Evolutionary conservation across 1,140 invertebrate species (phyloP), one percentile per base, ranked within the genome.

Genomic region (Teleogryllus occipitalis): DNA sequence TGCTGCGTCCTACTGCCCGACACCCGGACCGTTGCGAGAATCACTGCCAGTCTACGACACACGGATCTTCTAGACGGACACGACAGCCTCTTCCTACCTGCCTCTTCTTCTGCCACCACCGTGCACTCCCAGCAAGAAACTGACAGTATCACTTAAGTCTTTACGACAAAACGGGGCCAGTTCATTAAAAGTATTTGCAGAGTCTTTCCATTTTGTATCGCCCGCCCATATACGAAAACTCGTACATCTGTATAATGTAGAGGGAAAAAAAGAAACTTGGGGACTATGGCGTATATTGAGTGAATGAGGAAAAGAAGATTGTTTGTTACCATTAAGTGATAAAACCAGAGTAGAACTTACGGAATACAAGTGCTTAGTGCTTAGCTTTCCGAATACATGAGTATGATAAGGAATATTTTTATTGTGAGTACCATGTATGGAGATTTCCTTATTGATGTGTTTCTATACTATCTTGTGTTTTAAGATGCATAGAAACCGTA

Each of bases 381-480:
- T 65, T 65, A 65, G 54, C 54, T 65, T 65, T 65, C 54, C 54
- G 54, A 65, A 65, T 65, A 65, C 54, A 65, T 65, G 54, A 65
- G 54, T 65, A 65, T 65, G 54, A 65, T 65, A 65, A 65, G 54
- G 54, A 65, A 65, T 65, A 65, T 65, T 65, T 65, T 65, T 65
- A 65, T 65, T 65, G 54, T 65, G 54, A 65, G 10, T 65, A 65
- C 54, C 54, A 65, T 65, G 54, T 65, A 65, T 65, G 54, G 54
- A 65, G 18, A 65, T 65, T 65, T 65, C 54, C 54, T 65, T 65
- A 65, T 65, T 65, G 54, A 65, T 65, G 54, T 65, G 54, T 65
- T 65, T 65, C 54, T 65, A 65, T 65, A 65, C 54, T 65, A 65
- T 65, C 54, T 65, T 65, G 54, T 65, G 54, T 65, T 65, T 65